These are phyloP conservation scores for Ammodytes dubius DNA, from an alignment of 2,113 vertebrate species.

Conservation along the genomic window DNA sequence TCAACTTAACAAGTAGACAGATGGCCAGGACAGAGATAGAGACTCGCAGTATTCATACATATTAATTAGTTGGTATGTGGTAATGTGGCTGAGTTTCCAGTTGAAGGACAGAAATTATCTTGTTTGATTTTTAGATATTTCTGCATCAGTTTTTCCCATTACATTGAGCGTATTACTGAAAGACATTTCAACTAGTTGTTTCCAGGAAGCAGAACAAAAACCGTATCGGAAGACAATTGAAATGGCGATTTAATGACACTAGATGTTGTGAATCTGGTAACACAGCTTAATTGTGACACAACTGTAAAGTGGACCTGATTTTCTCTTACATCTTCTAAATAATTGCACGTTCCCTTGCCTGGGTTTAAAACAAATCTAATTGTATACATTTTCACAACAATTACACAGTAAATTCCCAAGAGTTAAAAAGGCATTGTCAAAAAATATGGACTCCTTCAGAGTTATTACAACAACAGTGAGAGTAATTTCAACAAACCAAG, in stretches of 20 bases:
- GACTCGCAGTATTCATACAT: conserved; percentile 40
- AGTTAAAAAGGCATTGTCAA: too few relatives aligned
- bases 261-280: neutral
- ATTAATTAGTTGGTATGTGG: conserved; percentile 32
- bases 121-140: neutral
- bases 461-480: too few relatives aligned
- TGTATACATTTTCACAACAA: neutral
- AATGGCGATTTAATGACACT: neutral
- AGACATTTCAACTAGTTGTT: neutral
- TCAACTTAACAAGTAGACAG: conserved; percentile 59
- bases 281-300: neutral
- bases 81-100: conserved; percentile 5
- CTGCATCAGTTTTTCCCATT: neutral
- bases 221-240: too few relatives aligned
- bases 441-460: too few relatives aligned
- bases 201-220: neutral
- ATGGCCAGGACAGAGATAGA: conserved; percentile 52
- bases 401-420: too few relatives aligned
- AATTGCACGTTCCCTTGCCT: neutral
- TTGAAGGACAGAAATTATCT: neutral
- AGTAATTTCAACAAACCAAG: too few relatives aligned
- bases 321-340: neutral
- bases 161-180: neutral
- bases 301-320: too few relatives aligned
- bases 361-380: neutral